phyloP scores from a whole-genome alignment of 2,113 vertebrate genomes.

The Serilophus lunatus region DNA sequence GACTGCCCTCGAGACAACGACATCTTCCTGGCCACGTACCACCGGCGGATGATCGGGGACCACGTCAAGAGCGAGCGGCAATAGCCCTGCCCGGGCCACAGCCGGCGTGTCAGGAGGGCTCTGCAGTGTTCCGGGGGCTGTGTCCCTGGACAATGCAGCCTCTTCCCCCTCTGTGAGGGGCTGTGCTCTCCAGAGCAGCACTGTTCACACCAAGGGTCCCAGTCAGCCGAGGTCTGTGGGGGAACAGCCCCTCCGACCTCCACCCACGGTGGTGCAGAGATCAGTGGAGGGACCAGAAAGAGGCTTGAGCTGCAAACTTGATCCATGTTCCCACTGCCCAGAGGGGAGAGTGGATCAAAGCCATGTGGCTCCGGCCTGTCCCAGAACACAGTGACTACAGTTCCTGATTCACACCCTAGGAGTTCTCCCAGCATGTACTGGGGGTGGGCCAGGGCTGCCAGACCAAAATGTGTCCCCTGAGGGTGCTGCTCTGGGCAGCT shows the following conservation, averaged over 20 bases:
- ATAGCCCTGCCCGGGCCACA: neutral
- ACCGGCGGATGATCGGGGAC: conserved; percentile 71
- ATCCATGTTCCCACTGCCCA: neutral
- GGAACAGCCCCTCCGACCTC: neutral
- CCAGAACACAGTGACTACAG: fast-evolving
- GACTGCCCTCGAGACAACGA: conserved; percentile 76
- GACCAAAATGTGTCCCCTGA: too few species aligned
- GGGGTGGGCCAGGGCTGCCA: neutral
- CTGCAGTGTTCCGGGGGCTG: neutral
- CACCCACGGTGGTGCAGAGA: neutral
- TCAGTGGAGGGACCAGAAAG: neutral
- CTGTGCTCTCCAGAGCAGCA: neutral
- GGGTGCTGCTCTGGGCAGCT: neutral
- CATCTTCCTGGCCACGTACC: conserved; percentile 74
- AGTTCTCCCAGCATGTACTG: neutral
- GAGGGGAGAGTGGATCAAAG: neutral
- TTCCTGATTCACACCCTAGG: neutral
- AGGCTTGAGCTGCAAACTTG: neutral
- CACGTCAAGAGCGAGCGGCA: conserved; percentile 23
- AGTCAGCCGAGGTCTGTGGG: fast-evolving
- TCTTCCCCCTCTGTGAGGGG: neutral
- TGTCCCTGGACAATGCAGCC: neutral
- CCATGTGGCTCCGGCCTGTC: neutral
- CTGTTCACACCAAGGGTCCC: neutral
- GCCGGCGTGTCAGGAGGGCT: neutral